Base-by-base conservation (phyloP, 2,888 invertebrate genomes). In the Amaurobius ferox region DNA sequence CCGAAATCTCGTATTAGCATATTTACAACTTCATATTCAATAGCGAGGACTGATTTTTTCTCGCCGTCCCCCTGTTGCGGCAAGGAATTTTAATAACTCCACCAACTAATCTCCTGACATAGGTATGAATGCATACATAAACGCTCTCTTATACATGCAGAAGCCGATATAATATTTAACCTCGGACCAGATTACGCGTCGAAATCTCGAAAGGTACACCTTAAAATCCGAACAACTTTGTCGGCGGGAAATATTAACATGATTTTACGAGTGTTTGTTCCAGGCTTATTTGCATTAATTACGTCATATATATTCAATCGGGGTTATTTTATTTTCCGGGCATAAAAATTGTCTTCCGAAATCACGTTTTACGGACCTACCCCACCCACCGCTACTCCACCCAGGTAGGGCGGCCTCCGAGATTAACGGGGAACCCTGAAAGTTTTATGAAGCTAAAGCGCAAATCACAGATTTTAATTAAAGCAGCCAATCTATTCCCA, bases 241-340 rank as follows among this genome's bases (percentile, higher is more conserved):
- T 55, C 62, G 64, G 30, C n/a, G 79, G 44, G 44, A 77, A 77
- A 77, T 83, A 83, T 83, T 83, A 83, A 83, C 77, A 83, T 77
- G 62, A 71, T 83, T 83, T 83, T 83, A 83, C 77, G 83, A 77
- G 77, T 83, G 66, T 83, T 77, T 77, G 76, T 72, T 44, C 68
- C 40, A 23, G 32, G 66, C 71, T 76, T 83, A 83, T 83, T 83
- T 83, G 83, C 83, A 83, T 83, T 83, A 83, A 83, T 83, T 77
- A 83, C 83, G 66, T 72, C 83, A 83, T 83, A 83, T 83, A 83
- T 83, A 83, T 83, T 83, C 83, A 83, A 83, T 83, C 83, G 83
- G 39, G 44, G 66, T 72, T 83, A 71, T 77, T 77, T 83, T 83
- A 71, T 77, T 72, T 72, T 77, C 64, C 71, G 70, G 71, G 72